A percentile compares a stretch with the other conserved stretches of the same genome.
Evolutionary conservation across 2,113 vertebrate species (phyloP).

Genomic region (Eudyptes chrysolophus): DNA sequence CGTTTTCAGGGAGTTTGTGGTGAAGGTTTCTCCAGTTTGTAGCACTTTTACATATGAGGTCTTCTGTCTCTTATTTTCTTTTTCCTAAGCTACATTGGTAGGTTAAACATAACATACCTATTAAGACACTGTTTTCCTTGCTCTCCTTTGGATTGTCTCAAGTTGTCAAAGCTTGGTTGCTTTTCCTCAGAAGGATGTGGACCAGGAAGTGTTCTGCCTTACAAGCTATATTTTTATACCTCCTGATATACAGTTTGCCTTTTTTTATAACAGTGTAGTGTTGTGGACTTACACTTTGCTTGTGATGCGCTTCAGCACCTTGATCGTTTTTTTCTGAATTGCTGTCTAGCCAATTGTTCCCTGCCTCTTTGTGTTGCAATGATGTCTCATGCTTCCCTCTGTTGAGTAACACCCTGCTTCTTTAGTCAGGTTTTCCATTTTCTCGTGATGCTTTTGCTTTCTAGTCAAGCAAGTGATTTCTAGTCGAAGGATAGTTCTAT

Average conservation of each 20-base stretch:
- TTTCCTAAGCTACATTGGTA: neutral
- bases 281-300: fast-evolving
- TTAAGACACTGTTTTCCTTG: neutral
- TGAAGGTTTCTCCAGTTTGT: neutral
- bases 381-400: neutral
- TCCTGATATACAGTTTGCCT: fast-evolving
- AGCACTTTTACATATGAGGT: neutral
- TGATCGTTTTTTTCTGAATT: neutral
- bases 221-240: neutral
- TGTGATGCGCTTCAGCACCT: neutral
- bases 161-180: neutral
- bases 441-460: neutral
- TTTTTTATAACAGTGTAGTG: neutral
- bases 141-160: neutral
- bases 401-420: neutral
- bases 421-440: neutral
- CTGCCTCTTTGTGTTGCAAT: neutral
- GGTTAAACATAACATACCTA: fast-evolving
- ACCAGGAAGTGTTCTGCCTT: neutral
- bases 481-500: neutral
- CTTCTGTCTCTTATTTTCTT: neutral
- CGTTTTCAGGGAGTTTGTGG: fast-evolving
- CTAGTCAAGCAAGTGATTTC: neutral
- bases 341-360: neutral
- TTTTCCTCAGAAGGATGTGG: neutral